These are phyloP conservation scores for Ooceraea biroi DNA, from an alignment of 1,140 invertebrate species.

Conservation along the genomic window DNA sequence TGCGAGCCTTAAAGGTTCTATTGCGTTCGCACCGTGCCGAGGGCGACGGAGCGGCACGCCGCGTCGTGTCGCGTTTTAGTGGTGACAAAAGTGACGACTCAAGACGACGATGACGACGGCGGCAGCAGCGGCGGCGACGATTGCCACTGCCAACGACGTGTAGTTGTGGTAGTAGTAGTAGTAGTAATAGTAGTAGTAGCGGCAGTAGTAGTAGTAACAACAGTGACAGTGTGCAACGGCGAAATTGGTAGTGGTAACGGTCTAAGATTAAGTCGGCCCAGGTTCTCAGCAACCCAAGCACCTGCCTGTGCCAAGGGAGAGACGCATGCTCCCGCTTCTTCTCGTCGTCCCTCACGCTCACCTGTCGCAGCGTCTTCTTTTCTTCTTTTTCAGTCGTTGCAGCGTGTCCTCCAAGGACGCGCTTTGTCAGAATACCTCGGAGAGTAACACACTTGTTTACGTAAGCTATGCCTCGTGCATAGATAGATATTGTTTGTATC, in stretches of 20 bases:
- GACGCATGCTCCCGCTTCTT: constrained; percentile 47
- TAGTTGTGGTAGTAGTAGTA: no score
- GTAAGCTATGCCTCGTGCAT: constrained; percentile 24
- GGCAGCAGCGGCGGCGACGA: neutral
- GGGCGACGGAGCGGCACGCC: neutral
- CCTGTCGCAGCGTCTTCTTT: constrained; percentile 40
- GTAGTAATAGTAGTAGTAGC: constrained; percentile 10
- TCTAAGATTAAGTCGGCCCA: constrained; percentile 74
- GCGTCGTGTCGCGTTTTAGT: neutral
- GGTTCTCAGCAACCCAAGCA: constrained; percentile 48
- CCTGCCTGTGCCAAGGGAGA: constrained; percentile 66
- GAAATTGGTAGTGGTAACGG: constrained; percentile 53
- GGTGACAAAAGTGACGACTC: constrained; percentile 60
- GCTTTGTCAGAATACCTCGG: neutral
- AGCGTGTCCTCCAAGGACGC: constrained; percentile 8
- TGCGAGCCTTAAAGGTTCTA: constrained; percentile 39
- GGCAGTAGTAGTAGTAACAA: constrained; percentile 32
- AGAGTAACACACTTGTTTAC: constrained; percentile 43
- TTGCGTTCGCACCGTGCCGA: constrained; percentile 23
- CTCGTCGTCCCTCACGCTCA: constrained; percentile 51
- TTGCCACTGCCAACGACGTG: neutral
- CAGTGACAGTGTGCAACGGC: constrained; percentile 36
- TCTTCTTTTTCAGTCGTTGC: neutral
- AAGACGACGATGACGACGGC: neutral
- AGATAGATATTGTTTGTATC: neutral